phyloP scores from a whole-genome alignment of 2,888 invertebrate species.

The Axea sp. region DNA sequence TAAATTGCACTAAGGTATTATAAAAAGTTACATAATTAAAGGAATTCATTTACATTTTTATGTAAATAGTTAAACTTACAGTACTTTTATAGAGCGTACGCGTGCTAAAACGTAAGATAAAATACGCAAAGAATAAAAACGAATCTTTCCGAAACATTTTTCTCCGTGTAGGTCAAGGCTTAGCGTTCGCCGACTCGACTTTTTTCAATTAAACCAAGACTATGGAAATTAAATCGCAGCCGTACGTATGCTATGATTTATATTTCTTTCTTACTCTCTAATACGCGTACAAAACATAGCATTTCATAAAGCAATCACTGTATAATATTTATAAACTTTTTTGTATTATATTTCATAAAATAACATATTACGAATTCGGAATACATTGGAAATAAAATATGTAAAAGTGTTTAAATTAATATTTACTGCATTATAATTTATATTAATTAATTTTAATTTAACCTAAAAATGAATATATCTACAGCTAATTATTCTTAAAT shows the following conservation, averaged over 20 bases:
- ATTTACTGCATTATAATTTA: no score
- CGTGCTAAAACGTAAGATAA: constrained; percentile 45
- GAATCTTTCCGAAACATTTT: constrained; percentile 52
- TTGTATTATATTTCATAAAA: no score
- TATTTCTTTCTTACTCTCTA: constrained; percentile 5
- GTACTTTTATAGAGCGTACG: constrained; percentile 12
- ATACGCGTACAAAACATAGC: neutral
- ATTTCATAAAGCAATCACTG: no score
- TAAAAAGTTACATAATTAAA: constrained; percentile 48
- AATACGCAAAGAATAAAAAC: constrained; percentile 47
- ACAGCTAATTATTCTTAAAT: no score
- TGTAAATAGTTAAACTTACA: constrained; percentile 42
- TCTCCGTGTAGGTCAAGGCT: constrained; percentile 59
- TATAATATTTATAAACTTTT: no score
- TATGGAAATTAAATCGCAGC: constrained; percentile 46
- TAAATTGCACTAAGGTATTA: no score
- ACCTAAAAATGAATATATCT: no score
- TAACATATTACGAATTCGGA: no score
- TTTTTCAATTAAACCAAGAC: constrained; percentile 48
- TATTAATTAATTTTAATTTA: no score
- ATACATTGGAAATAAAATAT: no score
- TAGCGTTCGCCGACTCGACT: constrained; percentile 45
- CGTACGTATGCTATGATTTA: constrained; percentile 12
- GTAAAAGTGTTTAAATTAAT: no score
- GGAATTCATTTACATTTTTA: constrained; percentile 44